A percentile compares a stretch with the other conserved stretches of the same genome.
Evolutionary conservation across 2,888 invertebrate genomes (phyloP).

Genomic region (Euspilapteryx auroguttella): DNA sequence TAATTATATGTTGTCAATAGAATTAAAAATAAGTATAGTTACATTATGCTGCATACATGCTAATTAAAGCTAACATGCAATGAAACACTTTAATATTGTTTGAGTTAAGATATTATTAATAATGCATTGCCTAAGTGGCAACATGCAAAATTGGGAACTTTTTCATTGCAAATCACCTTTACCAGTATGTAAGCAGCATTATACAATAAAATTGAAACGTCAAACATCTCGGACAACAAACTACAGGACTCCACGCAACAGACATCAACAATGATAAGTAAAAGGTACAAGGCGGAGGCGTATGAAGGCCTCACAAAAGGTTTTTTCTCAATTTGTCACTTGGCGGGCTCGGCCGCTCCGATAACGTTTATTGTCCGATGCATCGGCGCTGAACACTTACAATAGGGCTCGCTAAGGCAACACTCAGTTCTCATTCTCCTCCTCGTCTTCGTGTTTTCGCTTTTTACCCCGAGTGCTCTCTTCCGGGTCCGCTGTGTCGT

Average conservation of each 20-base stretch:
- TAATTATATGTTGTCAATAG: conserved; percentile 57
- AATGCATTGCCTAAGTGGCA: too few species aligned
- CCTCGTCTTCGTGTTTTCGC: conserved; percentile 62
- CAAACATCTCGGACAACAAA: conserved; percentile 56
- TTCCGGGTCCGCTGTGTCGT: conserved; percentile 35
- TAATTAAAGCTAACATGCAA: too few species aligned
- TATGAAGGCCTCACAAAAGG: too few species aligned
- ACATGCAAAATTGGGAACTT: too few species aligned
- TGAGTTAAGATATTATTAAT: too few species aligned
- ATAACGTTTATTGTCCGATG: conserved; percentile 56
- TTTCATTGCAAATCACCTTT: too few species aligned
- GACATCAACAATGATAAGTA: conserved; percentile 28
- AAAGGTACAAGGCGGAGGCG: too few species aligned
- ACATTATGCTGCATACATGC: too few species aligned
- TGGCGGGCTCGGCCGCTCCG: too few species aligned
- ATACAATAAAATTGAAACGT: conserved; percentile 56
- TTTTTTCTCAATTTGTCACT: too few species aligned
- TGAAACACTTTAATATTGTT: too few species aligned
- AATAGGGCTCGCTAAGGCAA: conserved; percentile 54
- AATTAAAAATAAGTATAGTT: conserved; percentile 48
- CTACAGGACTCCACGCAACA: conserved; percentile 47
- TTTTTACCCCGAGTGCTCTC: conserved; percentile 64
- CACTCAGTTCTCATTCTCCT: conserved; percentile 54
- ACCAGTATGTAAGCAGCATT: too few species aligned
- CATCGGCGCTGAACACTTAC: conserved; percentile 57